Evolutionary conservation across 2,797 vertebrate genomes (phyloP).

Genomic region (Falco concolor): DNA sequence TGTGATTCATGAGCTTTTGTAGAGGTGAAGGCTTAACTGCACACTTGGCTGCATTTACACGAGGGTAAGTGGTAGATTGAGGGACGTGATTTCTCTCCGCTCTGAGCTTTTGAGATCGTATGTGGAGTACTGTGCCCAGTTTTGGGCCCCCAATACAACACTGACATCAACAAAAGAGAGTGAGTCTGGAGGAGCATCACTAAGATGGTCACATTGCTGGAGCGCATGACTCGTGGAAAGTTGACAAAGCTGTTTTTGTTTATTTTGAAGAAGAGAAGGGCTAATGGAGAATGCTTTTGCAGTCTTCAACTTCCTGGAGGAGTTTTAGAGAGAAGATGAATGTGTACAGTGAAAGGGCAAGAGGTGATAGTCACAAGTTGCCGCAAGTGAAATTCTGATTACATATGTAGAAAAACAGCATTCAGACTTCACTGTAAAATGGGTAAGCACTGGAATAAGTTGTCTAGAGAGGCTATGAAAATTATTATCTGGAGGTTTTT

Average conservation of each 20-base stretch:
- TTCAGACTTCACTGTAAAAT: background rate
- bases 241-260: background rate
- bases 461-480: background rate
- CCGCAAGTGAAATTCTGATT: background rate
- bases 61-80: background rate
- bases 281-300: background rate
- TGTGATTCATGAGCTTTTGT: background rate
- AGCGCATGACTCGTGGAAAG: fast-evolving
- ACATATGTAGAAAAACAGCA: background rate
- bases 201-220: background rate
- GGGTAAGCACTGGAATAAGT: background rate
- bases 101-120: background rate
- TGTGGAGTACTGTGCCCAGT: too few species aligned
- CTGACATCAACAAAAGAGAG: background rate
- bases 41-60: background rate
- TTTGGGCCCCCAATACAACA: background rate
- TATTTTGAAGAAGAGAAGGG: background rate
- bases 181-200: background rate
- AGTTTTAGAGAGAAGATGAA: background rate
- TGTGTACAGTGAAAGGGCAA: background rate
- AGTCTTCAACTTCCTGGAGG: background rate
- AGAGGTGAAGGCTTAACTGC: background rate
- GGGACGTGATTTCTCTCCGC: background rate
- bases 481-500: background rate
- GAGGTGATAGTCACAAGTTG: background rate